phyloP scores from a whole-genome alignment of 2,113 vertebrate species.

The Nibea albiflora region DNA sequence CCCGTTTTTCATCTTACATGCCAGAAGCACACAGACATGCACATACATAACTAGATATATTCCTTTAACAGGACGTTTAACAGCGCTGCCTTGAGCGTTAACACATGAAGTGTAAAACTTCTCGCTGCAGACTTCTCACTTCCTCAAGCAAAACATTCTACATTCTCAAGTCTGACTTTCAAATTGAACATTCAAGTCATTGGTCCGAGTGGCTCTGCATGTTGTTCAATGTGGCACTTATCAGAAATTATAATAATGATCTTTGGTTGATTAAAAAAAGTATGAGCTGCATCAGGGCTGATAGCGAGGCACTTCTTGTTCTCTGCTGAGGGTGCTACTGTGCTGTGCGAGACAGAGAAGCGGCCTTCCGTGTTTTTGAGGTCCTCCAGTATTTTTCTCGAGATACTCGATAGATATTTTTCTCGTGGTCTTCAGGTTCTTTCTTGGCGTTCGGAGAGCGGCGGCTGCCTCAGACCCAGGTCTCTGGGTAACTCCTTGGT shows the following conservation, averaged over 20 bases:
- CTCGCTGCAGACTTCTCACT: background rate
- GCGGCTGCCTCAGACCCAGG: constrained; percentile 82
- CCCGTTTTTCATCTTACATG: constrained; percentile 6
- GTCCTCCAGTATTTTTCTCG: background rate
- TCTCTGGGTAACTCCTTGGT: constrained; percentile 89
- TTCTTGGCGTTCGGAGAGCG: background rate
- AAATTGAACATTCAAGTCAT: constrained; percentile 2
- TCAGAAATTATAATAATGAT: background rate
- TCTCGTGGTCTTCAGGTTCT: background rate
- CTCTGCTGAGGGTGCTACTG: constrained; percentile 28
- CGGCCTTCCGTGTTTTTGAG: background rate
- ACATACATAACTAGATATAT: constrained; percentile 3
- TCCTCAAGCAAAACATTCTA: background rate
- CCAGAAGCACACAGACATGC: constrained; percentile 7
- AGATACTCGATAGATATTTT: no score
- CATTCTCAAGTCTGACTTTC: background rate
- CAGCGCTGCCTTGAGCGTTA: constrained; percentile 4
- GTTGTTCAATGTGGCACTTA: background rate
- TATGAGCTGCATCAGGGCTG: constrained; percentile 7
- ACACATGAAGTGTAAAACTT: background rate
- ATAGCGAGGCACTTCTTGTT: constrained; percentile 5
- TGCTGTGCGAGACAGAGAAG: background rate
- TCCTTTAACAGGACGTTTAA: background rate
- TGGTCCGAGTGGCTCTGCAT: background rate
- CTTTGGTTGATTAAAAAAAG: no score